These are phyloP conservation scores for Nebria brevicollis DNA, from an alignment of 2,888 invertebrate genomes.

Conservation along the genomic window DNA sequence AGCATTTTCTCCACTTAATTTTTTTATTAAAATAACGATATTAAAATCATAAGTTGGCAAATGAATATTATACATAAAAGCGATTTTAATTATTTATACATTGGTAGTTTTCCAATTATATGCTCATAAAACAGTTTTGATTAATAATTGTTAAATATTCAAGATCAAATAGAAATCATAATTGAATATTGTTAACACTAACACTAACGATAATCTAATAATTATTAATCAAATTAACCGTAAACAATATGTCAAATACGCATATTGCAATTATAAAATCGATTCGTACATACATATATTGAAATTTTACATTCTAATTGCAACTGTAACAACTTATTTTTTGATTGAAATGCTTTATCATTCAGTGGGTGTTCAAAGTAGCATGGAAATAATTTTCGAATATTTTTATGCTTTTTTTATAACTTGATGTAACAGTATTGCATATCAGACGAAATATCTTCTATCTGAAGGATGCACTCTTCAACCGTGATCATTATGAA, in stretches of 20 bases:
- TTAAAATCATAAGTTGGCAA: too few relatives aligned
- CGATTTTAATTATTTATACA: too few relatives aligned
- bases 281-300: background rate
- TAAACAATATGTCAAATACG: background rate
- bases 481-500: background rate
- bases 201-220: background rate
- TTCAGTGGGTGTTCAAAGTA: too few relatives aligned
- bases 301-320: background rate
- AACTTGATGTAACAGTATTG: background rate
- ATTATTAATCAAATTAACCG: background rate
- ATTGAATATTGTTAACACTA: background rate
- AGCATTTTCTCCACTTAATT: too few relatives aligned
- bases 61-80: too few relatives aligned
- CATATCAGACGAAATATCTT: background rate
- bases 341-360: too few relatives aligned
- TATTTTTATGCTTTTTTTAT: background rate
- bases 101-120: too few relatives aligned
- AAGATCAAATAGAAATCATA: background rate
- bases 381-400: too few relatives aligned
- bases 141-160: too few relatives aligned
- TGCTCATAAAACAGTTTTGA: too few relatives aligned
- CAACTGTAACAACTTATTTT: background rate
- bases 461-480: background rate
- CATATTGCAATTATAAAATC: constrained; percentile 14
- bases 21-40: too few relatives aligned